Percentiles rank a stretch among this genome's conserved stretches.
phyloP scores from a whole-genome alignment of 2,113 vertebrate species.

The Struthidea cinerea region DNA sequence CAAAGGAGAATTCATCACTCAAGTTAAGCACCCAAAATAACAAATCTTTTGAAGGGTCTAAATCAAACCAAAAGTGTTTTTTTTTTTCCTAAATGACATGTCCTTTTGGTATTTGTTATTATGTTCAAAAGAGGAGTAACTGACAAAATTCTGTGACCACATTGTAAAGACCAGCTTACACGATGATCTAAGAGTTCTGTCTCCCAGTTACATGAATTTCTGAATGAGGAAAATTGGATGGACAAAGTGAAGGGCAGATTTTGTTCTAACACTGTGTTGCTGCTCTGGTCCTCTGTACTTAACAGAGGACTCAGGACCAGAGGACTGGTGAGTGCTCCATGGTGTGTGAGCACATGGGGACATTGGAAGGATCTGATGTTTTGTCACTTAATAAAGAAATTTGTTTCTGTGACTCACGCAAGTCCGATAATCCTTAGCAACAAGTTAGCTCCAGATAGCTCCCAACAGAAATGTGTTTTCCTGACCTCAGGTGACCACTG shows the following conservation, averaged over 20 bases:
- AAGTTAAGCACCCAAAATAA: background rate
- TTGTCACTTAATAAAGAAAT: background rate
- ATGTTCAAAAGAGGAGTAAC: background rate
- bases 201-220: background rate
- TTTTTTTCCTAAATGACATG: background rate
- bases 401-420: background rate
- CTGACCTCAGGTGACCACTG: background rate
- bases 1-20: background rate
- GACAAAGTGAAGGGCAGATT: background rate
- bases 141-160: background rate
- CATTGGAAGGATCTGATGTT: background rate
- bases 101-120: background rate
- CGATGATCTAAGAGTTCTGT: background rate
- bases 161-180: background rate
- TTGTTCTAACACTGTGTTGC: background rate
- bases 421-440: background rate
- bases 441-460: background rate
- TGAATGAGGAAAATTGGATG: background rate
- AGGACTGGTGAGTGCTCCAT: background rate
- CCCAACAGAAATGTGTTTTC: background rate
- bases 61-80: background rate
- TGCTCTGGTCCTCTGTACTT: background rate
- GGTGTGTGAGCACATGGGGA: background rate
- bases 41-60: background rate
- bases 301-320: background rate